Evolutionary conservation across 2,888 invertebrate species (phyloP).

Genomic region (Agriopis leucophaearia): DNA sequence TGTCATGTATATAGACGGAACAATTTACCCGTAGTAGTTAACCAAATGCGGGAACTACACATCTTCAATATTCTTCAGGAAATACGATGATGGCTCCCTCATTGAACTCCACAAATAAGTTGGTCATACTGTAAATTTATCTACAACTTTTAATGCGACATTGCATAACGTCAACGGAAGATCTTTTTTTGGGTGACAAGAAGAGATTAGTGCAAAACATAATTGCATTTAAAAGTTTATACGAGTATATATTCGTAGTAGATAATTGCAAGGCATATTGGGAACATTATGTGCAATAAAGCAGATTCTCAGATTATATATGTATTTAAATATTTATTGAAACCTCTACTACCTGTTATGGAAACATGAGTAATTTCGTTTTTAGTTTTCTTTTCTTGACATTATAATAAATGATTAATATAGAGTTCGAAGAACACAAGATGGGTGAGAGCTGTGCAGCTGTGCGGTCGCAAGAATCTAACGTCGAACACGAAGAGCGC

Average conservation of each 20-base stretch:
- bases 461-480: too few species aligned
- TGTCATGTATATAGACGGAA: not conserved
- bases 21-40: not conserved
- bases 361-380: not conserved
- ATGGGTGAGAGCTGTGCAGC: too few species aligned
- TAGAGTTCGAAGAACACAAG: too few species aligned
- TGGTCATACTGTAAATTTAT: conserved; percentile 7
- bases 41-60: not conserved
- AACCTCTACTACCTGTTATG: not conserved
- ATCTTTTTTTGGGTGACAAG: conserved; percentile 32
- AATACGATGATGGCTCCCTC: not conserved
- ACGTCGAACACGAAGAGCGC: too few species aligned
- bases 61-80: not conserved
- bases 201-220: conserved; percentile 34
- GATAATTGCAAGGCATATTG: conserved; percentile 26
- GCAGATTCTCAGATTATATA: not conserved
- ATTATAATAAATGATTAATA: too few species aligned
- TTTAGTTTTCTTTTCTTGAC: too few species aligned
- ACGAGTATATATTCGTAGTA: conserved; percentile 24
- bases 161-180: conserved; percentile 36
- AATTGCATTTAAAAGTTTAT: conserved; percentile 27
- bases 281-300: conserved; percentile 22
- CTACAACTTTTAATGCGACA: conserved; percentile 12
- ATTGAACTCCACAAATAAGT: not conserved
- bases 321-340: not conserved